Evolutionary conservation across 1,140 invertebrate genomes (phyloP), one percentile per base, ranked within the genome.

Genomic region (Penaeus japonicus): DNA sequence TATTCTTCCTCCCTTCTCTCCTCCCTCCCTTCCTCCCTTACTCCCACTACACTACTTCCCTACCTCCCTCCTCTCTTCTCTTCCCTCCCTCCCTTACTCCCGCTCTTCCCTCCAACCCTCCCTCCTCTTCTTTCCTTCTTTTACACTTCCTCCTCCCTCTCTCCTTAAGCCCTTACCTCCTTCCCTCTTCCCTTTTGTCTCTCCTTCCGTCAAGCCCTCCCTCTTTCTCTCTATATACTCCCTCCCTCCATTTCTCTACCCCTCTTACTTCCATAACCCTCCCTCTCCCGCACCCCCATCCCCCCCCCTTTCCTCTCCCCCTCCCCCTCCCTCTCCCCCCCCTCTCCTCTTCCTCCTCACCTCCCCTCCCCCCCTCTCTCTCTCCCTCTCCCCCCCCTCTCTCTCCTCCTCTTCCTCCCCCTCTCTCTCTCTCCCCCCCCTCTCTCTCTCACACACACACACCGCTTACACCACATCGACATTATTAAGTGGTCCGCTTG

Each of bases 251-350:
- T 39, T 18, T 7, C 35, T 39, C 30, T 2, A 4, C 18, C 30
- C 7, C 22, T 39, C 62, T 57, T 17, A 32, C 47, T 32, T 55
- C 24, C 80, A 22, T 15, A 18, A 2, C 35, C 5, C 35, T 78
- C 75, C 5, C 75, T 47, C 53, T 84, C 55, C 53, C 57, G 24
- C 57, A 39, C 59, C 24, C 59, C 39, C 59, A 22, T 32, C 39
- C 59, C 39, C 59, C 65, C 81, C 39, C 81, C 47, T 57, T 70
- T 57, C 65, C 81, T 62, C 81, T 62, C 55, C 65, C 81, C 65
- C 81, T 62, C 27, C 20, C 54, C 20, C 12, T 2, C 27, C n/a
- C 35, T 18, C 73, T 75, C 73, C 27, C 17, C 30, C 15, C 15
- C 17, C 15, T 27, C 12, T 15, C 17, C 30, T 12, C 15, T 17